These are phyloP conservation scores for Hybos culiciformis DNA, from an alignment of 2,888 invertebrate genomes.

Conservation along the genomic window DNA sequence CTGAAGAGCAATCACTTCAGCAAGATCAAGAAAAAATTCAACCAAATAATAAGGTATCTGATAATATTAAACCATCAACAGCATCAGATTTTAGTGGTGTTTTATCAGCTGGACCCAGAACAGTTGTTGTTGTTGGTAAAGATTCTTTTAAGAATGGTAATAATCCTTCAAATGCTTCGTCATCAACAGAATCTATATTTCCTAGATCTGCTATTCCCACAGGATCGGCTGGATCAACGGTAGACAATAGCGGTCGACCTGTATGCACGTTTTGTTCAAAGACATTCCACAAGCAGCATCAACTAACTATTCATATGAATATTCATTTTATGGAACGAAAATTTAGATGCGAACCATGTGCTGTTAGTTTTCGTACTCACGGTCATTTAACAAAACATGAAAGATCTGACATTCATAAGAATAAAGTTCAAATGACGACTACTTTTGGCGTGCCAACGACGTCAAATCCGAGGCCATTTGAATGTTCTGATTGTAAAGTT, in stretches of 20 bases:
- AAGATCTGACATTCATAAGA: conserved; percentile 80
- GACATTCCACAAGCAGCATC: conserved; percentile 82
- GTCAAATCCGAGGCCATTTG: conserved; percentile 89
- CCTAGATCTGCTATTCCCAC: conserved; percentile 38
- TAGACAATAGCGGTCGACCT: conserved; percentile 56
- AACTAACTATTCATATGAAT: conserved; percentile 81
- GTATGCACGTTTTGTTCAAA: conserved; percentile 81
- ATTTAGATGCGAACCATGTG: conserved; percentile 82
- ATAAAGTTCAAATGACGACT: conserved; percentile 80
- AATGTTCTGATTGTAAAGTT: conserved; percentile 89
- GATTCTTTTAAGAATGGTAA: conserved; percentile 43
- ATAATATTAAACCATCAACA: conserved; percentile 1
- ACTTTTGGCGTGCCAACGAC: conserved; percentile 71
- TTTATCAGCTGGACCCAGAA: conserved; percentile 24
- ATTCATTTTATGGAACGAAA: conserved; percentile 91
- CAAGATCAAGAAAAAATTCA: conserved; percentile 17
- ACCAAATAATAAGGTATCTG: background rate
- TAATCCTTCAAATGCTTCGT: conserved; percentile 17
- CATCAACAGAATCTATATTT: conserved; percentile 34
- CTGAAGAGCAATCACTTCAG: conserved; percentile 15
- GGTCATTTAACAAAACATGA: conserved; percentile 90
- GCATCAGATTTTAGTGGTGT: conserved; percentile 17
- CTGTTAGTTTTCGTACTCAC: conserved; percentile 77
- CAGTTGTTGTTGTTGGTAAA: conserved; percentile 43
- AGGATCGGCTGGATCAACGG: conserved; percentile 17